Percentiles rank a stretch among this genome's conserved stretches.
These are phyloP conservation scores for Deilephila elpenor DNA, from an alignment of 2,888 invertebrate species.

Conservation along the genomic window DNA sequence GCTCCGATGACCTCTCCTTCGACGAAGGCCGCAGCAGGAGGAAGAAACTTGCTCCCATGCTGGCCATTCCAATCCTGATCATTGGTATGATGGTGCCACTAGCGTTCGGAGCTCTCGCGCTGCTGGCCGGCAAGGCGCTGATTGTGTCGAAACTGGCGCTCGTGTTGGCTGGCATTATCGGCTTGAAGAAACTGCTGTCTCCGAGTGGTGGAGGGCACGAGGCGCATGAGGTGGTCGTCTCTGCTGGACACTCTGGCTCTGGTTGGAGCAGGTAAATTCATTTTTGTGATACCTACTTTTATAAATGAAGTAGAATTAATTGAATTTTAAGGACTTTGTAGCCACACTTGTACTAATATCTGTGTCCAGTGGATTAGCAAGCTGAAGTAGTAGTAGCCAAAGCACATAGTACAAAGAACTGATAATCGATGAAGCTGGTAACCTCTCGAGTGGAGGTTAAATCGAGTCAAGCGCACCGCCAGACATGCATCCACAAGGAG, in stretches of 20 bases:
- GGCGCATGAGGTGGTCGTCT: conserved; percentile 89
- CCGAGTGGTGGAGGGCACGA: conserved; percentile 87
- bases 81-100: conserved; percentile 92
- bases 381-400: no score
- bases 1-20: conserved; percentile 86
- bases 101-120: conserved; percentile 92
- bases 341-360: no score
- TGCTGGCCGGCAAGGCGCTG: conserved; percentile 93
- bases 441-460: no score
- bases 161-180: conserved; percentile 92
- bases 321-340: not conserved
- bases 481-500: no score
- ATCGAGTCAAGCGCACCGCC: no score
- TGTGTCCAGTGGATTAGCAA: no score
- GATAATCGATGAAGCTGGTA: no score
- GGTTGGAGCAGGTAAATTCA: conserved; percentile 87
- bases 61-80: conserved; percentile 91
- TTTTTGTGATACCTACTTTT: not conserved
- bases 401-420: no score
- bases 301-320: not conserved
- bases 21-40: conserved; percentile 89
- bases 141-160: conserved; percentile 93
- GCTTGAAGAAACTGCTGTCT: conserved; percentile 92
- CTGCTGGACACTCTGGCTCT: conserved; percentile 87
- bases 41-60: conserved; percentile 89